phyloP scores from a whole-genome alignment of 2,113 vertebrate species.

The Bubalus kerabau region DNA sequence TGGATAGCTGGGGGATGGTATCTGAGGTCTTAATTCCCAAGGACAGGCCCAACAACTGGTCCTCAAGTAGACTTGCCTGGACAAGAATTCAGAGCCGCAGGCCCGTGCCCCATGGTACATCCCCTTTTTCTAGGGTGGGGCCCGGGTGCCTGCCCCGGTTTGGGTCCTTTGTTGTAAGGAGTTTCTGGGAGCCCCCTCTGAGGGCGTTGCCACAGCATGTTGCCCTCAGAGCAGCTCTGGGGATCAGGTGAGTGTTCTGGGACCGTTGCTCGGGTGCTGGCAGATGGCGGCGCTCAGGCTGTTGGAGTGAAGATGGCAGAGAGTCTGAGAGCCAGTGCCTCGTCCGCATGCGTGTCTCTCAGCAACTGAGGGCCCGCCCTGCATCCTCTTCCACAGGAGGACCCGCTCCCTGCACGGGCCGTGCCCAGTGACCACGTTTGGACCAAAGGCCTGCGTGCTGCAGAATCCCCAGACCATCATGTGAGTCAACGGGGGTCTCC shows the following conservation, averaged over 20 bases:
- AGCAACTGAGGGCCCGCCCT: neutral
- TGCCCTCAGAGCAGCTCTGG: neutral
- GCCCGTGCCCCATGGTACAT: accelerated
- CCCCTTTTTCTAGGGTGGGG: neutral
- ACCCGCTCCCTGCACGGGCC: slow-evolving; percentile 95
- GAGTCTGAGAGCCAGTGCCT: neutral
- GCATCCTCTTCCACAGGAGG: slow-evolving; percentile 80
- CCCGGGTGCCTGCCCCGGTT: neutral
- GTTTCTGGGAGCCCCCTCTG: neutral
- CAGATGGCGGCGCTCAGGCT: neutral
- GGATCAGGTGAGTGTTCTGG: neutral
- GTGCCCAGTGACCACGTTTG: slow-evolving; percentile 96
- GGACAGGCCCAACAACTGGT: neutral
- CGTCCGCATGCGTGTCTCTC: neutral
- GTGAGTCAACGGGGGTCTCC: slow-evolving; percentile 81
- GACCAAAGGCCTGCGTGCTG: slow-evolving; percentile 97
- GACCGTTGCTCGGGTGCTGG: neutral
- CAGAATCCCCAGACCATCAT: slow-evolving; percentile 95
- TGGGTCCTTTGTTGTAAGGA: neutral
- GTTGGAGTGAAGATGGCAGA: neutral
- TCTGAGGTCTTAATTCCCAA: neutral
- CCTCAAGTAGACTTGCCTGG: neutral
- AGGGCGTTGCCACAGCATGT: neutral
- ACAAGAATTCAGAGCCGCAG: neutral
- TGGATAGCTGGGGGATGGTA: neutral